Percentiles rank a stretch among this genome's conserved stretches.
These are phyloP conservation scores for Betta splendens DNA, from an alignment of 2,797 vertebrate genomes.

Conservation along the genomic window DNA sequence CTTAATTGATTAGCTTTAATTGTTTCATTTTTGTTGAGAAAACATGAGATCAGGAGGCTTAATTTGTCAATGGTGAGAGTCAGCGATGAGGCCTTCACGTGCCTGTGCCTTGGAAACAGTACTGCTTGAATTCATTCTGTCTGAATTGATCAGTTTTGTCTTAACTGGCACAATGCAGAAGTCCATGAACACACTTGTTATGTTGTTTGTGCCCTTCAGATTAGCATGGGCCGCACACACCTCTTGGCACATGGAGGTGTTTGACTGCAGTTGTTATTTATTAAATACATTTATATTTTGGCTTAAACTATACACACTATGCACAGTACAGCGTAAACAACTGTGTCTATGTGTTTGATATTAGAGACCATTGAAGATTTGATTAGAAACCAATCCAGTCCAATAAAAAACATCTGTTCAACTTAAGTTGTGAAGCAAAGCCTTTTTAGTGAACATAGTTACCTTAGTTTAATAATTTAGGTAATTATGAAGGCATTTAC, in stretches of 20 bases:
- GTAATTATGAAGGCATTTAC: no score
- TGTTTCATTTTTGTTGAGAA: constrained; percentile 22
- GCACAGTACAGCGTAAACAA: neutral
- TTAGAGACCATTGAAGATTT: constrained; percentile 1
- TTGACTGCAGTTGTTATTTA: neutral
- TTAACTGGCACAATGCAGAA: constrained; percentile 3
- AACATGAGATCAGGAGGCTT: constrained; percentile 15
- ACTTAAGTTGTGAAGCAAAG: constrained; percentile 3
- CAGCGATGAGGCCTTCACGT: constrained; percentile 27
- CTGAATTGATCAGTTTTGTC: constrained; percentile 5
- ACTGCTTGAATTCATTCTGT: neutral
- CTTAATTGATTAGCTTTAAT: constrained; percentile 18
- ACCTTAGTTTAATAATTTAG: no score
- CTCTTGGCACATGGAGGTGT: constrained; percentile 50
- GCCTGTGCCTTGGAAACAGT: constrained; percentile 8
- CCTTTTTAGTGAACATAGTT: constrained; percentile 10
- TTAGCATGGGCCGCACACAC: constrained; percentile 73
- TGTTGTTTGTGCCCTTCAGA: constrained; percentile 72
- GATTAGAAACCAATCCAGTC: constrained; percentile 1
- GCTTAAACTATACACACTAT: neutral
- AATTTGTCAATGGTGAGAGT: constrained; percentile 22
- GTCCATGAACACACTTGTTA: constrained; percentile 20
- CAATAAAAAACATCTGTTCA: neutral
- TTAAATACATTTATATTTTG: constrained; percentile 6
- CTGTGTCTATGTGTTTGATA: neutral